Percentiles rank a stretch among this genome's conserved stretches.
These are phyloP conservation scores for Nymphalis urticae DNA, from an alignment of 2,888 invertebrate species.

Conservation along the genomic window DNA sequence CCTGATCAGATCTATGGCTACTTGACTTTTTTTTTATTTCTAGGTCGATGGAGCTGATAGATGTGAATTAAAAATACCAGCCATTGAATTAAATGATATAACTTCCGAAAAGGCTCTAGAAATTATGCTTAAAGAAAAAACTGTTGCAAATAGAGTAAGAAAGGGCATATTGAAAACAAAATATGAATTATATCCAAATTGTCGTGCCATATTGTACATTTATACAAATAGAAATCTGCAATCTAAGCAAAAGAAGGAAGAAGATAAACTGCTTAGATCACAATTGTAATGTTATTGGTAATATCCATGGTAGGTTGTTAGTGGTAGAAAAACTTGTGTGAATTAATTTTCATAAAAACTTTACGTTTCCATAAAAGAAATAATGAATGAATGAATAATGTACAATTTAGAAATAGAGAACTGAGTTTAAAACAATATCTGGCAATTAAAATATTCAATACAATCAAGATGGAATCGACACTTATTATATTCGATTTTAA, in stretches of 20 bases:
- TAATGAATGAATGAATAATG: no score
- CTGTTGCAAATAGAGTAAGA: slow-evolving; percentile 56
- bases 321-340: no score
- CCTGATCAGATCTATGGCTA: neutral
- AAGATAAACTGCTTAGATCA: slow-evolving; percentile 16
- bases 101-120: slow-evolving; percentile 61
- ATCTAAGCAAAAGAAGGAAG: slow-evolving; percentile 38
- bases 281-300: neutral
- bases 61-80: slow-evolving; percentile 67
- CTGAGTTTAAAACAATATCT: no score
- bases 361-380: no score
- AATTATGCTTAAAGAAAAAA: slow-evolving; percentile 61
- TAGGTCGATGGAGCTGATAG: slow-evolving; percentile 74
- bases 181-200: slow-evolving; percentile 68
- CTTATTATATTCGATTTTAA: no score
- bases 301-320: neutral
- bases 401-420: no score
- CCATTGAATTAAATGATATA: slow-evolving; percentile 57
- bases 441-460: no score
- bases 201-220: slow-evolving; percentile 70
- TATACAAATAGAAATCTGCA: slow-evolving; percentile 50
- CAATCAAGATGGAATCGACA: no score
- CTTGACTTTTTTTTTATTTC: slow-evolving; percentile 35
- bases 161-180: slow-evolving; percentile 60
- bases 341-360: no score